Conservation (phyloP, 2,113 vertebrate genomes). For the Astatotilapia flaviijosephi region DNA sequence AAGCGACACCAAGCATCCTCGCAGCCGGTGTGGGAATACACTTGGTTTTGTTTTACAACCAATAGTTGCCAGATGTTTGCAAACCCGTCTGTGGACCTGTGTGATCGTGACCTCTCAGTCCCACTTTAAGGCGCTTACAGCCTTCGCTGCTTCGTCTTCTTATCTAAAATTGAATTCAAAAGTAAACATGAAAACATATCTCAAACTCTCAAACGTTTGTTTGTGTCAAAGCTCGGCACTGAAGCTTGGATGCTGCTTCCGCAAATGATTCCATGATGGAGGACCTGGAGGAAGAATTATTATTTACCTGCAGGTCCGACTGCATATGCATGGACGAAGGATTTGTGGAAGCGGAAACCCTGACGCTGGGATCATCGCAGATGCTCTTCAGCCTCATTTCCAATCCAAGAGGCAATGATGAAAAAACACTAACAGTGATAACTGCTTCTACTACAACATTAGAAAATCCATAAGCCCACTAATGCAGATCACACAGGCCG, state of each 20-base stretch:
- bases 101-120: not conserved
- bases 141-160: not conserved
- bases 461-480: not conserved
- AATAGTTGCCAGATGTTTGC: accelerated
- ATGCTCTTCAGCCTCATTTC: not conserved
- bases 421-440: not conserved
- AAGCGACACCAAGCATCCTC: not conserved
- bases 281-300: not conserved
- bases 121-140: accelerated
- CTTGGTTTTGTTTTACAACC: not conserved
- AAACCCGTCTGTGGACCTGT: not conserved
- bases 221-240: not conserved
- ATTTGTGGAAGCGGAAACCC: not conserved
- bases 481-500: not conserved
- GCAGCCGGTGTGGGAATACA: not conserved
- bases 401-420: not conserved
- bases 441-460: not conserved
- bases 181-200: not conserved
- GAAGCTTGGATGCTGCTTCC: not conserved
- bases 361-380: not conserved
- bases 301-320: not conserved
- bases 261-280: not conserved
- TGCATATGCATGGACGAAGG: not conserved
- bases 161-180: not conserved
- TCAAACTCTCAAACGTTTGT: not conserved